phyloP scores from a whole-genome alignment of 2,888 invertebrate species.

The Cotesia congregata region DNA sequence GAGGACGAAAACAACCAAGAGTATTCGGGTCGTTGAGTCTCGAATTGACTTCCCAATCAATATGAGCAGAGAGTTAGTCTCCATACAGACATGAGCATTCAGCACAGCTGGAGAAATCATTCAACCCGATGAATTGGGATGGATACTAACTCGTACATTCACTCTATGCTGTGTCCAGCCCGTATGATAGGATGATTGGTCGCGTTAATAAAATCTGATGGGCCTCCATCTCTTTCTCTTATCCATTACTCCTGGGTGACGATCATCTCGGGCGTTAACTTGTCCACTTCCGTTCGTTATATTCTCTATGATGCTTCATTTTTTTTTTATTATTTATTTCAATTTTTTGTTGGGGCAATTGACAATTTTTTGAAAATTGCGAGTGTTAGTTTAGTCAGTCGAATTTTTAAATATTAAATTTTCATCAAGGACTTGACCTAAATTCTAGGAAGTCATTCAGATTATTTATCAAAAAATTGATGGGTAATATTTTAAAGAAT shows the following conservation, averaged over 20 bases:
- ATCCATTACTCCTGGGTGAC: slow-evolving; percentile 17
- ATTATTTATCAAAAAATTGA: too few species aligned
- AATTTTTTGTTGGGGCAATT: slow-evolving; percentile 29
- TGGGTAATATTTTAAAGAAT: too few species aligned
- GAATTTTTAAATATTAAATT: not conserved
- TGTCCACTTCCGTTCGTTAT: slow-evolving; percentile 54
- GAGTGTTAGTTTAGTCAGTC: not conserved
- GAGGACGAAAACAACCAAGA: slow-evolving; percentile 4
- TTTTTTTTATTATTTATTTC: slow-evolving; percentile 14
- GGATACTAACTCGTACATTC: slow-evolving; percentile 35
- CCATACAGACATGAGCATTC: slow-evolving; percentile 14
- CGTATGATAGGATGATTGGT: slow-evolving; percentile 68
- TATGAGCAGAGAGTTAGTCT: slow-evolving; percentile 18
- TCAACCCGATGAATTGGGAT: slow-evolving; percentile 40
- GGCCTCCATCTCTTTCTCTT: slow-evolving; percentile 53
- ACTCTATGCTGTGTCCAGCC: slow-evolving; percentile 41
- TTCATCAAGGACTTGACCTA: not conserved
- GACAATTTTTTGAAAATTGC: slow-evolving; percentile 30
- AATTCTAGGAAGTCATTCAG: too few species aligned
- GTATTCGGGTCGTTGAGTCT: slow-evolving; percentile 18
- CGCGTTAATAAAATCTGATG: slow-evolving; percentile 66
- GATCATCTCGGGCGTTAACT: slow-evolving; percentile 52
- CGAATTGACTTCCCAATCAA: slow-evolving; percentile 13
- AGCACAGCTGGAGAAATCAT: slow-evolving; percentile 39
- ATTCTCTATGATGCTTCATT: not conserved